Base-by-base conservation (phyloP, 2,888 invertebrate genomes). In the Ennomos erosarius region DNA sequence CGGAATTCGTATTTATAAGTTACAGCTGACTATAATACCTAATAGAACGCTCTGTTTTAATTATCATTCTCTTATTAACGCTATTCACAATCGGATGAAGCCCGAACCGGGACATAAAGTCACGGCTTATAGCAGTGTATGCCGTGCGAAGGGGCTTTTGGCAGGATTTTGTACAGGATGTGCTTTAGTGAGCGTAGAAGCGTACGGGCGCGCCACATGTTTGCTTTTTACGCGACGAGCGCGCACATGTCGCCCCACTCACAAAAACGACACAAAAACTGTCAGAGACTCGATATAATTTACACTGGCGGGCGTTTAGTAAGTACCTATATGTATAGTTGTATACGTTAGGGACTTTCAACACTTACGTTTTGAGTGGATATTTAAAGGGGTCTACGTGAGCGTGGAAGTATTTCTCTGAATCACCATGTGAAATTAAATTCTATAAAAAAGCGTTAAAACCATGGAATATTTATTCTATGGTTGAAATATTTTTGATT, bases 151-250 rank as follows among this genome's bases (percentile, higher is more conserved):
- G 70, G 59, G 51, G 61, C 59, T 63, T 61, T 67, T 66, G 67
- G 69, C 70, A 40, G 68, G 75, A 69, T 74, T 77, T 67, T 63
- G 66, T 69, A 71, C 79, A 82, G 82, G 83, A 82, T 81, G 79
- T 73, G 70, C 62, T 62, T 61, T 68, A 59, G 68, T 60, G 66
- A 62, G 71, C 66, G 69, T 64, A 69, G 67, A 68, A 64, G 57
- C 51, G 62, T 49, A 54, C 51, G 47, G 43, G 39, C 65, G 65
- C 70, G 66, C 75, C 83, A 84, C 79, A 82, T 84, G 84, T 76
- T 74, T 62, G 71, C 72, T 78, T 81, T 82, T 81, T 82, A 75
- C 67, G 68, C 65, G 68, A 58, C 69, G 51, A 67, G 56, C 69
- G 68, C 69, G 62, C 84, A 83, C 75, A 82, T 83, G 83, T 76